Evolutionary conservation across 2,113 vertebrate species (phyloP).

Genomic region (Rhinopomastus cyanomelas): DNA sequence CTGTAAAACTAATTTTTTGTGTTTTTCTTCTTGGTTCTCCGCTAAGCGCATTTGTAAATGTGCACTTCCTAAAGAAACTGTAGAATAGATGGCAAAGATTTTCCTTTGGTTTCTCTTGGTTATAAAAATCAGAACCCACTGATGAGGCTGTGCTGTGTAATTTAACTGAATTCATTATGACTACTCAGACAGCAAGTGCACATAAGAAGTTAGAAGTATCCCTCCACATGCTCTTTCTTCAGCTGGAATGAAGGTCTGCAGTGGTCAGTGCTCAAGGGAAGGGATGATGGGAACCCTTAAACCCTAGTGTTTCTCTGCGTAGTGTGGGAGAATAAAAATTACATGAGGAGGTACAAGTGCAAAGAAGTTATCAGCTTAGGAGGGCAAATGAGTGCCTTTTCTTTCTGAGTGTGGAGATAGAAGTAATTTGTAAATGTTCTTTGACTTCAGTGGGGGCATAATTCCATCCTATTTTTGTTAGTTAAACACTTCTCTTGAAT

Average conservation of each 20-base stretch:
- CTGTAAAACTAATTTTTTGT: not conserved
- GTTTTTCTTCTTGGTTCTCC: not conserved
- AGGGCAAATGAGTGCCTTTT: not conserved
- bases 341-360: fast-evolving
- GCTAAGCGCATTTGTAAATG: not conserved
- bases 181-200: not conserved
- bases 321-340: not conserved
- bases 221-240: not conserved
- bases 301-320: not conserved
- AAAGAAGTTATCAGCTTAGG: not conserved
- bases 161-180: not conserved
- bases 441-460: not conserved
- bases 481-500: not conserved
- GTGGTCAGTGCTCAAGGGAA: not conserved
- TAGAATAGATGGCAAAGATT: not conserved
- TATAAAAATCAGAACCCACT: not conserved
- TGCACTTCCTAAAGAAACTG: not conserved
- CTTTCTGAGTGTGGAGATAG: not conserved
- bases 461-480: not conserved
- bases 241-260: not conserved
- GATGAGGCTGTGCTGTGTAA: not conserved
- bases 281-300: not conserved
- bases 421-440: not conserved
- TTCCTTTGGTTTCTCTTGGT: not conserved
- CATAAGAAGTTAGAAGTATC: not conserved